phyloP scores from a whole-genome alignment of 2,797 vertebrate genomes.

The Scyliorhinus canicula region DNA sequence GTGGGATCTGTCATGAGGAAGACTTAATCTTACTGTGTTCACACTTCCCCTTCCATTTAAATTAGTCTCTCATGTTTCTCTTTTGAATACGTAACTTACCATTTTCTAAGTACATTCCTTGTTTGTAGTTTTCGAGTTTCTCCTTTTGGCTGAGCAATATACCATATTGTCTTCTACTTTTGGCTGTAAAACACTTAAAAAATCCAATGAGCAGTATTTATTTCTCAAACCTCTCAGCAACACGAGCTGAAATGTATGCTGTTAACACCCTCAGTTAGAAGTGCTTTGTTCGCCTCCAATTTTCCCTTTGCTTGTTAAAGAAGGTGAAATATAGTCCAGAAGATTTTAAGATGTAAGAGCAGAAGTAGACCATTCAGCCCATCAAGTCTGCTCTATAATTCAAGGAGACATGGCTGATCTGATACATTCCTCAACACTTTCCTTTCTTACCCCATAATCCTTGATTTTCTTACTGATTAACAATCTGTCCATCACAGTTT shows the following conservation, averaged over 20 bases:
- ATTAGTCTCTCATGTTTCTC: neutral
- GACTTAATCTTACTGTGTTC: neutral
- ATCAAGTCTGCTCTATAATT: too few relatives aligned
- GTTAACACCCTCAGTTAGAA: neutral
- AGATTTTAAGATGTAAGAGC: too few relatives aligned
- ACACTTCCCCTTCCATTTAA: neutral
- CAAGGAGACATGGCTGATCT: too few relatives aligned
- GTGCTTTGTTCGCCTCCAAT: neutral
- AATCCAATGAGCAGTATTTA: neutral
- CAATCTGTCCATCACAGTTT: too few relatives aligned
- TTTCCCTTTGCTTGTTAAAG: neutral
- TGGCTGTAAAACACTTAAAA: neutral
- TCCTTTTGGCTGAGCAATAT: neutral
- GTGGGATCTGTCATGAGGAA: too few relatives aligned
- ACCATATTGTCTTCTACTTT: neutral
- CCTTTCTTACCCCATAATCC: too few relatives aligned
- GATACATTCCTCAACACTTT: too few relatives aligned
- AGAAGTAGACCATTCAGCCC: too few relatives aligned
- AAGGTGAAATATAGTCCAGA: neutral
- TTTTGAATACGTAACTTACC: neutral
- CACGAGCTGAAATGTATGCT: neutral
- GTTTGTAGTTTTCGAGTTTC: neutral
- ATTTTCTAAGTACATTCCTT: neutral
- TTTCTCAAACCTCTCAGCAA: neutral
- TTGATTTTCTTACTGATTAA: too few relatives aligned